Conservation (phyloP, 2,797 vertebrate genomes). For the Pseudomugil tenellus region DNA sequence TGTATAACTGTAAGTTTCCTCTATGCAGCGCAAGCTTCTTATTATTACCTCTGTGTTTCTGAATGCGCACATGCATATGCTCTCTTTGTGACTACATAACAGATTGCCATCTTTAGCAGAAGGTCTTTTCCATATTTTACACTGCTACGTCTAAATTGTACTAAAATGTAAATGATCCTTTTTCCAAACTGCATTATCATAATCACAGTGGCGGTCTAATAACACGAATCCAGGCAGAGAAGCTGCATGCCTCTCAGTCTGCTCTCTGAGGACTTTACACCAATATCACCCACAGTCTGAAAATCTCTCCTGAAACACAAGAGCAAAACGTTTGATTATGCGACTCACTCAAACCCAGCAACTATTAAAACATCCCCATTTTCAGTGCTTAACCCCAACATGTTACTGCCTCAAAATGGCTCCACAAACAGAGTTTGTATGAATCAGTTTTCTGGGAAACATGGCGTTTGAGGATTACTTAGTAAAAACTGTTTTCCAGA, state of each 20-base stretch:
- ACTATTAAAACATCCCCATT: background rate
- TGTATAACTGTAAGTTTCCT: background rate
- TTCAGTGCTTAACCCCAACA: background rate
- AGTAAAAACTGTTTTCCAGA: background rate
- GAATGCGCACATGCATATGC: background rate
- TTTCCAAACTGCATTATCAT: constrained; percentile 60
- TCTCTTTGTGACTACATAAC: constrained; percentile 37
- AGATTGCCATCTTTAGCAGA: constrained; percentile 51
- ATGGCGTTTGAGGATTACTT: background rate
- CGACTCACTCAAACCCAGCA: background rate
- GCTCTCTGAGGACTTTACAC: constrained; percentile 9
- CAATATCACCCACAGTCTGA: background rate
- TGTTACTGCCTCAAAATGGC: background rate
- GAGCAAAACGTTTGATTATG: background rate
- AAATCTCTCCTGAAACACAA: constrained; percentile 3
- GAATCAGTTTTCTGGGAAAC: background rate
- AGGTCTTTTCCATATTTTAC: constrained; percentile 56
- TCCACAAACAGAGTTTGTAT: background rate
- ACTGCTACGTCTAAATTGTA: constrained; percentile 40
- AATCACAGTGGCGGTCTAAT: constrained; percentile 50
- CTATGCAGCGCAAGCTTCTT: background rate
- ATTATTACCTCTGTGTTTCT: background rate
- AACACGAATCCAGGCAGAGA: constrained; percentile 45
- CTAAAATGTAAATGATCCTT: constrained; percentile 54
- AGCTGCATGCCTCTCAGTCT: constrained; percentile 1